Evolutionary conservation across 37 sponge, comb jelly and placozoan species (phyloP).

Genomic region (Diacarnus erythraeanus): DNA sequence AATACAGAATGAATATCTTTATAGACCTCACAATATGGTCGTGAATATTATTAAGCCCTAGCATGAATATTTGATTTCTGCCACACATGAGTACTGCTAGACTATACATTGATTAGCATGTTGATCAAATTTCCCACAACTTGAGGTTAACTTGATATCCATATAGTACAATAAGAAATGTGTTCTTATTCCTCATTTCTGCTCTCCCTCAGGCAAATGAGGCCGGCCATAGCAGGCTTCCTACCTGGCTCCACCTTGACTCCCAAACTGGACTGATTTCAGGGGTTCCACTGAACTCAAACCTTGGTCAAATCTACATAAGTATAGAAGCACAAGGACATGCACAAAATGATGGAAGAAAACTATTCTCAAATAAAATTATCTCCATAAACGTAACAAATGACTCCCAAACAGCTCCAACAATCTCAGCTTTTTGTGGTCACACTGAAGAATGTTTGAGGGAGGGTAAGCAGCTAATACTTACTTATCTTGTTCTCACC

Average conservation of each 20-base stretch:
- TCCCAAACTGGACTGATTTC: neutral
- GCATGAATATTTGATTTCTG: too few species aligned
- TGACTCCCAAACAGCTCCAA: neutral
- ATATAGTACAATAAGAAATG: too few species aligned
- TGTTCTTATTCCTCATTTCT: neutral
- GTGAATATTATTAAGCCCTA: too few species aligned
- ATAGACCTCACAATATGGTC: too few species aligned
- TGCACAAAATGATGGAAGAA: neutral
- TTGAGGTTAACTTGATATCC: too few species aligned
- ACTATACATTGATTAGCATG: too few species aligned
- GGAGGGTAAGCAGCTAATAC: too few species aligned
- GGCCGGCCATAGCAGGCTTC: constrained; percentile 21
- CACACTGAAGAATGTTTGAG: neutral
- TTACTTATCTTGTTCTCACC: neutral
- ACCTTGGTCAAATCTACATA: constrained; percentile 27
- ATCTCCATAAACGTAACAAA: neutral
- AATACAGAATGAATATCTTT: too few species aligned
- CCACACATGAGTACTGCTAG: too few species aligned
- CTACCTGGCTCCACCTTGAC: constrained; percentile 53
- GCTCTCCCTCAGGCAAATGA: constrained; percentile 21
- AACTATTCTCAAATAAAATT: neutral
- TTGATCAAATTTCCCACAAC: too few species aligned
- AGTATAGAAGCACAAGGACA: constrained; percentile 11
- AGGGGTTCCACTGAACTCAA: constrained; percentile 32
- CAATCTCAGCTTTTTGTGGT: neutral